phyloP scores from a whole-genome alignment of 2,113 vertebrate genomes.

The Malurus alboscapulatus region DNA sequence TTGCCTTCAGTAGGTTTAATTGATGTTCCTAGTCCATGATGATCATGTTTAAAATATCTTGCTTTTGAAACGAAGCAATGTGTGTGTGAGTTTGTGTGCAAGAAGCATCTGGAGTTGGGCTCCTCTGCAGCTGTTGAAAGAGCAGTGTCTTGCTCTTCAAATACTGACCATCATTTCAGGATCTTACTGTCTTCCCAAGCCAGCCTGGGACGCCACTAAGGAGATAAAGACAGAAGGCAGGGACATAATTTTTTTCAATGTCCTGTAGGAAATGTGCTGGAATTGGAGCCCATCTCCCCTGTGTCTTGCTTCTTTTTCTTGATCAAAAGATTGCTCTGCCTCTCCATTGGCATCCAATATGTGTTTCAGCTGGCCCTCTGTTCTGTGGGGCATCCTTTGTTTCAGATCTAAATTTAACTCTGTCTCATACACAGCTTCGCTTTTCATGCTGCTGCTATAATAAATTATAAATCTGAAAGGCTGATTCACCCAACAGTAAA shows the following conservation, averaged over 20 bases:
- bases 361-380: background rate
- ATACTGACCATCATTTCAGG: background rate
- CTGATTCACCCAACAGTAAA: background rate
- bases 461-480: background rate
- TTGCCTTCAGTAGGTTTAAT: background rate
- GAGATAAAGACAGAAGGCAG: background rate
- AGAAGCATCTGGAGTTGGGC: background rate
- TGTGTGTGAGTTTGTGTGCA: background rate
- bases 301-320: background rate
- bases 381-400: background rate
- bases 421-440: background rate
- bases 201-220: background rate
- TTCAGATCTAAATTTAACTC: conserved; percentile 2
- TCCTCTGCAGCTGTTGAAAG: background rate
- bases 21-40: background rate
- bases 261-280: background rate
- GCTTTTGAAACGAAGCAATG: background rate
- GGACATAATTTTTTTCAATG: background rate
- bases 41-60: background rate
- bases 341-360: background rate
- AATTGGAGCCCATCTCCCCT: background rate
- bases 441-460: background rate
- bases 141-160: background rate
- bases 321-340: background rate
- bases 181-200: background rate